A percentile compares a stretch with the other conserved stretches of the same genome.
Conservation (phyloP, 2,888 invertebrate genomes). For the Graphium colonna region DNA sequence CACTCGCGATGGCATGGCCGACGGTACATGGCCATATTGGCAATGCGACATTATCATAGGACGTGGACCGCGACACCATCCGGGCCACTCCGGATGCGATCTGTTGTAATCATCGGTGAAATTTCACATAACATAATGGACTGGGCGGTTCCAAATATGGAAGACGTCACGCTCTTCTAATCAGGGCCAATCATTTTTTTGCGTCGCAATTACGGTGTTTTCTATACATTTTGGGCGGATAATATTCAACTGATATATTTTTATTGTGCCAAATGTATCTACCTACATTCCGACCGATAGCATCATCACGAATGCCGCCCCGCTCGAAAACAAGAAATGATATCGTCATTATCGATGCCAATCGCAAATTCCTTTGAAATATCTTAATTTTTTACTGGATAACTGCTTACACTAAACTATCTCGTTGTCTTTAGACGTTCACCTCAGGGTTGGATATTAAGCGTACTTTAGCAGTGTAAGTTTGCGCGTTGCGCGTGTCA, state of each 20-base stretch:
- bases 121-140: constrained; percentile 72
- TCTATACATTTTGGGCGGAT: too few relatives aligned
- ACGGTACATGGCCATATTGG: constrained; percentile 26
- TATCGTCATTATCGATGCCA: too few relatives aligned
- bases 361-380: too few relatives aligned
- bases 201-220: too few relatives aligned
- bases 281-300: too few relatives aligned
- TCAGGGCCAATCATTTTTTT: constrained; percentile 57
- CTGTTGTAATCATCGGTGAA: constrained; percentile 72
- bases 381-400: too few relatives aligned
- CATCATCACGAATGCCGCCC: too few relatives aligned
- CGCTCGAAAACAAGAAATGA: too few relatives aligned
- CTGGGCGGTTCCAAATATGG: constrained; percentile 45
- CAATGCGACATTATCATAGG: constrained; percentile 53
- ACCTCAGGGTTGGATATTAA: not conserved
- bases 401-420: too few relatives aligned
- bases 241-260: too few relatives aligned
- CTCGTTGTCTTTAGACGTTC: not conserved
- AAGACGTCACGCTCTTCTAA: constrained; percentile 67
- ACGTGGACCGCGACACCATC: constrained; percentile 71
- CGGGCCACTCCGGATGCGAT: constrained; percentile 69
- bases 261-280: too few relatives aligned
- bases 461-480: not conserved
- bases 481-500: constrained; percentile 9
- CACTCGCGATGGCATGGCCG: not conserved